Conservation (phyloP, 2,797 vertebrate genomes). For the Ptychobarbus kaznakovi region DNA sequence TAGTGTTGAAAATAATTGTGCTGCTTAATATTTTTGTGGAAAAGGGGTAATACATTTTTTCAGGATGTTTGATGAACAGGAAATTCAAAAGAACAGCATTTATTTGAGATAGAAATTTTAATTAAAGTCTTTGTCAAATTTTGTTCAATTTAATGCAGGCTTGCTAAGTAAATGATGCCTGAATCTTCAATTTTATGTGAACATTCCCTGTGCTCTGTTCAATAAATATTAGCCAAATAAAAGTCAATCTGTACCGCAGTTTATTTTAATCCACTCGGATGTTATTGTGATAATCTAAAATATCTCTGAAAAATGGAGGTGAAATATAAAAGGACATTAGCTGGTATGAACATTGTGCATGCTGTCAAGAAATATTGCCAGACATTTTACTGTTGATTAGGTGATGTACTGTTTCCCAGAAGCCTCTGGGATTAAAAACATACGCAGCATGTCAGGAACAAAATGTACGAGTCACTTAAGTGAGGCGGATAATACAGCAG, state of each 20-base stretch:
- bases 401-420: slow-evolving; percentile 7
- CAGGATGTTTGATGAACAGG: not conserved
- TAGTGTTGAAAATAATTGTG: not conserved
- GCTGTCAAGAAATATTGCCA: not conserved
- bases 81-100: not conserved
- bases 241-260: not conserved
- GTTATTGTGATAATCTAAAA: not conserved
- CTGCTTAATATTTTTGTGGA: not conserved
- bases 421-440: slow-evolving; percentile 20
- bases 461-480: slow-evolving; percentile 21
- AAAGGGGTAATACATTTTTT: not conserved
- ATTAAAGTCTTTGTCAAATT: not conserved
- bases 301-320: not conserved
- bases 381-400: slow-evolving; percentile 14
- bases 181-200: not conserved
- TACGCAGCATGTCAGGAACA: slow-evolving; percentile 17
- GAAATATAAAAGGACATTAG: not conserved
- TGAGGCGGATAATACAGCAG: not conserved
- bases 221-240: not conserved
- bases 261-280: not conserved
- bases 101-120: not conserved
- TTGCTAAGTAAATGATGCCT: not conserved
- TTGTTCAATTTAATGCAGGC: not conserved
- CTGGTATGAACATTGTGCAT: not conserved
- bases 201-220: not conserved